Base-by-base conservation (phyloP, 1,140 invertebrate species). In the Sminthurinus signatus region DNA sequence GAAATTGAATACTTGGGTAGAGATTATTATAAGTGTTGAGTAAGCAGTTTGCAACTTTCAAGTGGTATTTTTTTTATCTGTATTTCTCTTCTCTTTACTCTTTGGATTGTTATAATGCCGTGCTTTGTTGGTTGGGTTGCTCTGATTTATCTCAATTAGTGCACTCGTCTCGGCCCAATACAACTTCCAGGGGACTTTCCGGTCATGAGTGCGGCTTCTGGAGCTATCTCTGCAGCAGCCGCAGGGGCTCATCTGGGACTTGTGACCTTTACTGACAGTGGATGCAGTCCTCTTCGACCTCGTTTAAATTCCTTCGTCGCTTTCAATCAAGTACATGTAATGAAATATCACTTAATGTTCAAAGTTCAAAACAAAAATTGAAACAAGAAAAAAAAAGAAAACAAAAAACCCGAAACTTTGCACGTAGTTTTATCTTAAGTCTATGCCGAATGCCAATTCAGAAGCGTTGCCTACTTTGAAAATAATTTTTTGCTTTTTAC, bases 271-370 rank as follows among this genome's bases (percentile, higher is more conserved):
- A 60, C 62, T 15, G 70, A 72, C n/a, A 21, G 60, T 58, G 70
- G 67, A 36, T 72, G 70, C 52, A 64, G 60, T 48, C 66, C 66
- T 17, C 60, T 71, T 55, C 51, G 68, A 54, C 64, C 61, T 32
- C 60, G 68, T 57, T 50, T 70, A 44, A 70, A 70, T 42, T 70
- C 68, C 14, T 69, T 69, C 61, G 56, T 70, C 28, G 63, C 42
- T 48, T 55, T 39, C 42, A 64, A 62, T 39, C 58, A 57, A 32
- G 68, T 70, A 67, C 44, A 19, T n/a, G n/a, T n/a, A n/a, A n/a
- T n/a, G n/a, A n/a, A n/a, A n/a, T n/a, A n/a, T n/a, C n/a, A n/a
- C n/a, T n/a, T n/a, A n/a, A n/a, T n/a, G n/a, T n/a, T n/a, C n/a
- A n/a, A n/a, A n/a, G n/a, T n/a, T n/a, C n/a, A n/a, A n/a, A n/a